Base-by-base conservation (phyloP, 2,888 invertebrate genomes). In the Ophion ventricosus region DNA sequence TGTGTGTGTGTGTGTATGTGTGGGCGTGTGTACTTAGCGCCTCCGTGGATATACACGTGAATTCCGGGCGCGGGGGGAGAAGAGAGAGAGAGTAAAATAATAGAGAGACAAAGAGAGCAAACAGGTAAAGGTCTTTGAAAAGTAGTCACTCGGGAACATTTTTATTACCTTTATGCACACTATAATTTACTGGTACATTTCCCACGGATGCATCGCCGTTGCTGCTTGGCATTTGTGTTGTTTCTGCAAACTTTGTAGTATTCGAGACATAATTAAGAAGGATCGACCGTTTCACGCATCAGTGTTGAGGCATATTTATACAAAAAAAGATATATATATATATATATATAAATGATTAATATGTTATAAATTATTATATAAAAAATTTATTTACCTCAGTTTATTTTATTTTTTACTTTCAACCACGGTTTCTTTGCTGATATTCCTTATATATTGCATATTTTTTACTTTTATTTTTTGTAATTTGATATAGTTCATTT, bases 121-220 rank as follows among this genome's bases (percentile, higher is more conserved):
- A 56, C 84, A 77, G 82, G 82, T 69, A 83, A 85, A 85, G 78
- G 79, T 74, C 76, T 82, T 84, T 54, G 64, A 73, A 85, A 85
- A 85, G 74, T 81, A 78, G 70, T 69, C 83, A 57, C 83, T 35
- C 67, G 83, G 72, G 85, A 85, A 77, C 78, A 75, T 81, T 83
- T 78, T 66, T 75, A 57, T 63, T 54, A 63, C n/a, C 77, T 43
- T 69, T 43, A 29, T 69, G 59, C 67, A 25, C 54, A 17, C 23
- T 54, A 49, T 40, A 26, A 54, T 76, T 67, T 14, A 40, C 14
- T 75, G 17, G 56, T 43, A 17, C 17, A 59, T 76, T 82, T 73
- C 54, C 35, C 54, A 67, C 43, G 26, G n/a, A 61, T 49, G 17
- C 20, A 17, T 7, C 25, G 17, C 66, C 40, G 57, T 43, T 26